Conservation (phyloP, 1,140 invertebrate species). For the Cherax quadricarinatus region DNA sequence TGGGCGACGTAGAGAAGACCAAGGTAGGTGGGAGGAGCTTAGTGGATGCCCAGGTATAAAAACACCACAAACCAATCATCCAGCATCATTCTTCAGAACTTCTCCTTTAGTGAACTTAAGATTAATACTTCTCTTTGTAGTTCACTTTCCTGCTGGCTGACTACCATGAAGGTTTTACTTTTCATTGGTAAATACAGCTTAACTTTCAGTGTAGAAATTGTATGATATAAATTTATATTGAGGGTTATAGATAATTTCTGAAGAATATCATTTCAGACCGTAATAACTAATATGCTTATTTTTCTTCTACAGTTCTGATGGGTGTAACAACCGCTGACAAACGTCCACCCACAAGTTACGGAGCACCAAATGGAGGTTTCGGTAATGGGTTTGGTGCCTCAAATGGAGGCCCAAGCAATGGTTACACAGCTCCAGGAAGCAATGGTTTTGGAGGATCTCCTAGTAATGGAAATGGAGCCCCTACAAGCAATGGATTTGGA, state of each 20-base stretch:
- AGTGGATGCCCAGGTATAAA: neutral
- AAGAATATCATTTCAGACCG: neutral
- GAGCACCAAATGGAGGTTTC: neutral
- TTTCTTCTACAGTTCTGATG: slow-evolving; percentile 14
- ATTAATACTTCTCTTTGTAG: neutral
- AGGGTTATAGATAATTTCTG: neutral
- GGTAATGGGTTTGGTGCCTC: neutral
- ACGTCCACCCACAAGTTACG: neutral
- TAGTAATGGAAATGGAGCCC: neutral
- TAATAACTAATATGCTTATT: neutral
- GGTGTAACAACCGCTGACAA: slow-evolving; percentile 14
- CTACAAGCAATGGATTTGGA: neutral
- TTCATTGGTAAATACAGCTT: neutral
- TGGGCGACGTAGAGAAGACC: neutral
- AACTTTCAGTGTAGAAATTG: neutral
- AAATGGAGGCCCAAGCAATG: neutral
- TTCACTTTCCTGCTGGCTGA: neutral
- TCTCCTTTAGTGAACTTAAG: neutral
- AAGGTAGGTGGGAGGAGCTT: neutral
- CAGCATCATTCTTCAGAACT: neutral
- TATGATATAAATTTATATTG: neutral
- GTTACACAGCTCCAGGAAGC: neutral
- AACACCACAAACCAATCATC: neutral
- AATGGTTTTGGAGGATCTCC: slow-evolving; percentile 21
- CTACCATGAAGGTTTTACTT: neutral